phyloP scores from a whole-genome alignment of 2,113 vertebrate species.

The Dromiciops gliroides region DNA sequence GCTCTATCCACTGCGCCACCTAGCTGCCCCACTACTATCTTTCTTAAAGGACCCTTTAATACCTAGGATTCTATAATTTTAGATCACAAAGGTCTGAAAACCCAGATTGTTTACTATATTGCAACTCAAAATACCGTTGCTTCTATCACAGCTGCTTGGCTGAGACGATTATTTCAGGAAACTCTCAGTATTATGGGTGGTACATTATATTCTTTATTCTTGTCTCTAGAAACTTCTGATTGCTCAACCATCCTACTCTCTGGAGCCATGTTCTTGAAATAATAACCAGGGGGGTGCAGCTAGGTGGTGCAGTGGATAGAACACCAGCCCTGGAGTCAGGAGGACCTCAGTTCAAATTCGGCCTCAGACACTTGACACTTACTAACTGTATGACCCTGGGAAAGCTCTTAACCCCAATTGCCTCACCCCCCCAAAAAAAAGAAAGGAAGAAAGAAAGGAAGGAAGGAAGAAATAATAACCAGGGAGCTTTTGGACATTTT shows the following conservation, averaged over 20 bases:
- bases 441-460: no score
- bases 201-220: not conserved
- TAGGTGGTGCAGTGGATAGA: no score
- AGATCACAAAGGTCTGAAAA: slow-evolving; percentile 33
- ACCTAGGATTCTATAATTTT: not conserved
- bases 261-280: slow-evolving; percentile 3
- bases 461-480: not conserved
- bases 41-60: slow-evolving; percentile 10
- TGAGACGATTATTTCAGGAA: not conserved
- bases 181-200: not conserved
- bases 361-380: no score
- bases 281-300: not conserved
- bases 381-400: no score
- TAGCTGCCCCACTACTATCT: not conserved
- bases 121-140: not conserved
- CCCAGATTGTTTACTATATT: slow-evolving; percentile 27
- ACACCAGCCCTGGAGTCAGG: no score
- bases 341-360: no score
- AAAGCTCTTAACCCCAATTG: no score
- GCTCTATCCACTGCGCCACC: no score
- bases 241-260: slow-evolving; percentile 18
- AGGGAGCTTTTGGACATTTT: not conserved
- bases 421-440: no score
- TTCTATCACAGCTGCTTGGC: not conserved
- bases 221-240: not conserved